Evolutionary conservation across 1,140 invertebrate species (phyloP), one percentile per base, ranked within the genome.

Genomic region (Anagrus nilaparvatae): DNA sequence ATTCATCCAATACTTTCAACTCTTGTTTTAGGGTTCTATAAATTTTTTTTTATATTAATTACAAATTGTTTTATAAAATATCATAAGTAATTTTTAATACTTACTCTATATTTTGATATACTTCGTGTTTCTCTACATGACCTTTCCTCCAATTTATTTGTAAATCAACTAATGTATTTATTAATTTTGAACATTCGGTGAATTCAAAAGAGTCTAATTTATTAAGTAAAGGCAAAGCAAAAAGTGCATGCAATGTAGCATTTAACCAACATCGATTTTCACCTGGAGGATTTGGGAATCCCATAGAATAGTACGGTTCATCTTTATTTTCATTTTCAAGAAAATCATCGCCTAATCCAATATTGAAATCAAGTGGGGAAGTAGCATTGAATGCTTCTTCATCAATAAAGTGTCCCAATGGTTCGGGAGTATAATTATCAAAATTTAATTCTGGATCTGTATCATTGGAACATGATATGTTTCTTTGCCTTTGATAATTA

Each of bases 201-300:
- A 48, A 16, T 40, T 49, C 23, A 39, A 46, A 13, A 24, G 33
- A 19, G 31, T 57, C 48, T 21, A 61, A 46, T 12, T 57, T 46
- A 16, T 59, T 52, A 6, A 51, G 43, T 13, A 61, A 44, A 8
- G 59, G 61, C 3, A 61, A 40, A 5, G 57, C 49, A 46, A 63
- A 63, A 1, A 63, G 44, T 6, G 54, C 53, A 16, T 63, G 61
- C 12, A 63, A 27, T 4, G 56, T 60, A 2, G 59, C 58, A 42
- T 63, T 63, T 0, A 57, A 43, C 61, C 61, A 63, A 34, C 61
- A 63, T 25, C 58, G 51, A 45, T 63, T 63, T 50, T 63, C 59
- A 14, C 56, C 55, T 5, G 59, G 56, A 21, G 59, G 61, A 52
- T 63, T 63, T 16, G 59, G 61, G 37, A 63, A 63, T 12, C 61